Base-by-base conservation (phyloP, 2,113 vertebrate genomes). In the Emydocephalus ijimae region DNA sequence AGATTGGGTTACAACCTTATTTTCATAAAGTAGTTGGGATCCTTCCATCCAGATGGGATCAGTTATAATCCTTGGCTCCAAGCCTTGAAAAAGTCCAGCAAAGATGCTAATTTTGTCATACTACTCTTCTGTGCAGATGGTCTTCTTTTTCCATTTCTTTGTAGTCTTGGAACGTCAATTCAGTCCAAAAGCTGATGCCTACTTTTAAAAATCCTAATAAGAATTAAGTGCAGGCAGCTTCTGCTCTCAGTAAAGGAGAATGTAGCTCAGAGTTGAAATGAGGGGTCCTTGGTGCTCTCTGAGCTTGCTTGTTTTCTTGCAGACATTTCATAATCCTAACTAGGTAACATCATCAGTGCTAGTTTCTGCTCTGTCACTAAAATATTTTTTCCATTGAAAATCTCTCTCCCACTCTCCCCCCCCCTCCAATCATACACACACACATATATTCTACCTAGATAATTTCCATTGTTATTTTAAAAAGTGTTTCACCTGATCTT, bases 401-500 rank as follows among this genome's bases (percentile, higher is more conserved):
- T 55, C 34, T 88, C 52, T 64, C 88, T 87, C 86, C 56, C 52
- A 57, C 86, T 81, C 86, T 34, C 1, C 1, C 34, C 11, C n/a
- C 15, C 69, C 9, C 10, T 1, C 48, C 48, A 48, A 48, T 48
- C 48, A 48, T 48, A 26, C 59, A 61, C 26, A 64, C 26, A 64
- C 2, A 14, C 24, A 59, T 52, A 21, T 23, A 54, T 43, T 90
- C 57, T 2, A 0, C 3, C 1, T 1, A 52, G 45, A 59, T 59
- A 0, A 0, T 0, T 93, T 52, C 23, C 48, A 64, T 92, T 64
- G 0, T 0, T 43, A 43, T n/a, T 90, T 0, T 0, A 52, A 34
- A 2, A 1, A 87, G 54, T 12, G 50, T 29, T 88, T 64, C 39
- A 55, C 52, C 9, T 64, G 48, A 18, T 39, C 14, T 54, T 61